A percentile compares a stretch with the other conserved stretches of the same genome.
Evolutionary conservation across 2,113 vertebrate species (phyloP).

Genomic region (Cinclus mexicanus): DNA sequence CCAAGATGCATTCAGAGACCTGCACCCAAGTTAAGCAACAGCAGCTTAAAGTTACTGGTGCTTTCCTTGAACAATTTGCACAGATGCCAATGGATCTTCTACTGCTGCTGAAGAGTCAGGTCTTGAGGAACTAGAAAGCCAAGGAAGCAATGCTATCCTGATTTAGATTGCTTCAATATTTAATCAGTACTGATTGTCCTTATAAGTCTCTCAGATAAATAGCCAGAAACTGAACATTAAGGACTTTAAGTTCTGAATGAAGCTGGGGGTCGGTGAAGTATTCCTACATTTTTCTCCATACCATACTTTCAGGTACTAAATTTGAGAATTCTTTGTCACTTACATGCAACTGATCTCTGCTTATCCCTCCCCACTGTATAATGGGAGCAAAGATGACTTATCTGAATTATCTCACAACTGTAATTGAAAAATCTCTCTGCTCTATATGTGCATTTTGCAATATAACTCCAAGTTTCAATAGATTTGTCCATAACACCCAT

Average conservation of each 20-base stretch:
- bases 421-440: not conserved
- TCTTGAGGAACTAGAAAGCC: not conserved
- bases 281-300: not conserved
- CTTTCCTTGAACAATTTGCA: not conserved
- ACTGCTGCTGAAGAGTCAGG: not conserved
- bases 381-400: not conserved
- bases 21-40: not conserved
- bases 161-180: not conserved
- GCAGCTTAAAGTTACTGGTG: not conserved
- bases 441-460: not conserved
- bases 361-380: not conserved
- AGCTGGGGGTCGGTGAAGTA: not conserved
- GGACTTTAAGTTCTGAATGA: not conserved
- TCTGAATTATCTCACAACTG: not conserved
- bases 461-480: not conserved
- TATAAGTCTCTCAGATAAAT: not conserved
- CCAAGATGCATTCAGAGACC: not conserved
- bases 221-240: not conserved
- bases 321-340: not conserved
- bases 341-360: rapidly evolving
- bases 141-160: not conserved
- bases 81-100: not conserved
- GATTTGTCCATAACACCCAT: not conserved
- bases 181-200: not conserved
- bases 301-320: not conserved